Base-by-base conservation (phyloP, 2,113 vertebrate species). In the Rhea americana region DNA sequence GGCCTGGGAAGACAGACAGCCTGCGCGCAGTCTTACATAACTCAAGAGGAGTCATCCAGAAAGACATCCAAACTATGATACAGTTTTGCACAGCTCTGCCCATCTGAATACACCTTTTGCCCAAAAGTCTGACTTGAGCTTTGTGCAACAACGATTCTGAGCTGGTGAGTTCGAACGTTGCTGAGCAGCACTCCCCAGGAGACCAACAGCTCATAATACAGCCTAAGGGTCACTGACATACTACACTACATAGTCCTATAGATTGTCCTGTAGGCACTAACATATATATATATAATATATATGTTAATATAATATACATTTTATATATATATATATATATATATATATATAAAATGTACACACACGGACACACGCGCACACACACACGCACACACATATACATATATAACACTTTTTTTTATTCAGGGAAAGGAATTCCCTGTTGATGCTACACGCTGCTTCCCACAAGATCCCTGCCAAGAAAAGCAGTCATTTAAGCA, bases 391-490 rank as follows among this genome's bases (percentile, higher is more conserved):
- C 21, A 45, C 43, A 45, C 43, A 51, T 25, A 24, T 24, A 51
- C 21, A 11, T 51, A 51, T 25, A 24, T 11, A 51, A 10, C 8
- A 21, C 11, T 18, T 28, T 66, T 80, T 77, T 50, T 35, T 35
- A 35, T 35, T 55, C 43, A 58, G 48, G 43, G 61, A 47, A 63
- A 90, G 85, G 28, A 50, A 66, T 48, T 74, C 50, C 62, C 62
- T 68, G 1, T 37, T 41, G 35, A 72, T 77, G 45, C 45, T 28
- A 19, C n/a, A 61, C n/a, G 55, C 50, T 21, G 82, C 56, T 84
- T 87, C 65, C 75, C 89, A 82, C n/a, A 35, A 87, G 70, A 43
- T 37, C 50, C 19, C 45, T 90, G 90, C 71, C 87, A 92, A 90
- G 87, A 92, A 78, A 90, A 90, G 79, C 83, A 90, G 56, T 51